Evolutionary conservation across 2,113 vertebrate genomes (phyloP).

Genomic region (Buteo buteo): DNA sequence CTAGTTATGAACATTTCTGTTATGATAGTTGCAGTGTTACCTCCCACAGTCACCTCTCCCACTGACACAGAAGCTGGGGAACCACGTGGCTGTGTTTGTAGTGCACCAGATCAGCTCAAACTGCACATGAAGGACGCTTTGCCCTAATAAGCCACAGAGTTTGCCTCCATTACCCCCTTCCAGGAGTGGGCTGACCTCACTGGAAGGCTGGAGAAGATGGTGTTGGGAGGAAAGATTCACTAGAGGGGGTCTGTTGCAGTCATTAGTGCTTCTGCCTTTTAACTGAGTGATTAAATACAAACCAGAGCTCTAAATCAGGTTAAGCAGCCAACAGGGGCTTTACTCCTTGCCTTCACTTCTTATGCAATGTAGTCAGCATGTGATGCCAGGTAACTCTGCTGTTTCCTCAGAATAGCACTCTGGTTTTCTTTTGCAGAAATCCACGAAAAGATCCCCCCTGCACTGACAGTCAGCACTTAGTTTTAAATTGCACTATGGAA

Average conservation of each 20-base stretch:
- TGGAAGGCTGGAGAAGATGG: not conserved
- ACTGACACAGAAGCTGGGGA: not conserved
- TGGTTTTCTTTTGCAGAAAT: not conserved
- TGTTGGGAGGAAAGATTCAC: not conserved
- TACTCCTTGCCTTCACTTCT: not conserved
- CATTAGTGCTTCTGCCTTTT: not conserved
- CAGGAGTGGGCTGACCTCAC: not conserved
- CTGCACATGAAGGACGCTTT: not conserved
- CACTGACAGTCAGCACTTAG: not conserved
- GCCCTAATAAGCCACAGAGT: not conserved
- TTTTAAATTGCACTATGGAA: not conserved
- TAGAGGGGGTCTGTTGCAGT: not conserved
- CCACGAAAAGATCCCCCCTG: not conserved
- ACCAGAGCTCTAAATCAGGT: not conserved
- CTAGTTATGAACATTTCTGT: not conserved
- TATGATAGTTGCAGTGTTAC: not conserved
- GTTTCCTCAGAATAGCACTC: not conserved
- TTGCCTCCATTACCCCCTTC: not conserved
- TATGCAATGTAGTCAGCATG: rapidly evolving
- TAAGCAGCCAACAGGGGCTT: not conserved
- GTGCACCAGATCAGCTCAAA: not conserved
- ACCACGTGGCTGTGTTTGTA: not conserved
- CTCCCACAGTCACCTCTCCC: not conserved
- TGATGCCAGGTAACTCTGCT: not conserved
- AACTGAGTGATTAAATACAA: not conserved